Percentiles rank a stretch among this genome's conserved stretches.
phyloP scores from a whole-genome alignment of 2,888 invertebrate species.

The Nycteola revayana region DNA sequence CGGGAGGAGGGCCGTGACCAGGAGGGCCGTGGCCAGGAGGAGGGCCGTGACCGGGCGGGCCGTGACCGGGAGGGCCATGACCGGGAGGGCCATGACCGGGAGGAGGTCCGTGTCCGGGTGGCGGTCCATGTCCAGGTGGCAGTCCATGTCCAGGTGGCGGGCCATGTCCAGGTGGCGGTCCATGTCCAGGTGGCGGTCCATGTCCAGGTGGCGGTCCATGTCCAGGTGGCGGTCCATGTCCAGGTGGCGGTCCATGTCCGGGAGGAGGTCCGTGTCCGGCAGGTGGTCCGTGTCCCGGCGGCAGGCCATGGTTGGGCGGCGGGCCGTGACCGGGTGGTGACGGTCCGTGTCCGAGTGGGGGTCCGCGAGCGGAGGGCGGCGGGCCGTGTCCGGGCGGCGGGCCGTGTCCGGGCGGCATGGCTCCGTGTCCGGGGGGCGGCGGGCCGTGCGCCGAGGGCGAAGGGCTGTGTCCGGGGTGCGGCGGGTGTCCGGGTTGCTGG shows the following conservation, averaged over 20 bases:
- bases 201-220: constrained; percentile 14
- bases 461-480: background rate
- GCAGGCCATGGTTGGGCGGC: constrained; percentile 4
- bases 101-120: background rate
- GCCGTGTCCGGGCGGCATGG: constrained; percentile 2
- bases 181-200: background rate
- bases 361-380: background rate
- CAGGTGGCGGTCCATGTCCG: background rate
- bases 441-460: constrained; percentile 2
- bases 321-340: constrained; percentile 10
- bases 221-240: background rate
- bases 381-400: constrained; percentile 4
- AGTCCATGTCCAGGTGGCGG: constrained; percentile 7
- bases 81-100: constrained; percentile 6
- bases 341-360: constrained; percentile 8
- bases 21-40: background rate
- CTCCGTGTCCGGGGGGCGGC: constrained; percentile 12
- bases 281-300: background rate
- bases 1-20: constrained; percentile 1
- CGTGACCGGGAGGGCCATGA: constrained; percentile 12
- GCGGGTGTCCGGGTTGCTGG: constrained; percentile 9
- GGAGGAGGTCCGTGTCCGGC: background rate
- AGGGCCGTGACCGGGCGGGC: constrained; percentile 2
- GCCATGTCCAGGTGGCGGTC: constrained; percentile 6
- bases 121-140: background rate